Evolutionary conservation across 2,113 vertebrate species (phyloP).

Genomic region (Syngnathoides biaculeatus): DNA sequence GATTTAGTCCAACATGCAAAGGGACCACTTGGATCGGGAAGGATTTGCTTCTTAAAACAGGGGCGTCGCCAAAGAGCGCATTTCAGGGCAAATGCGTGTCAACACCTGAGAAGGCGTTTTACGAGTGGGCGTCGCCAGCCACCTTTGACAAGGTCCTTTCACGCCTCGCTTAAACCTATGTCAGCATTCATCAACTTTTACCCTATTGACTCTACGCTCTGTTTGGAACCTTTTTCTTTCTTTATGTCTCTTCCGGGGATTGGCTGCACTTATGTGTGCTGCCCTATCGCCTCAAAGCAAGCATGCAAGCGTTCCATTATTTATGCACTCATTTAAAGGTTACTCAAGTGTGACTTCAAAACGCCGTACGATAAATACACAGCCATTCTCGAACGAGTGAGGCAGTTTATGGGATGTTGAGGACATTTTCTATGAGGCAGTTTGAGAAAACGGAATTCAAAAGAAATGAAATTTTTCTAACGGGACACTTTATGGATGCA

Average conservation of each 20-base stretch:
- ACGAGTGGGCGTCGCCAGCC: background rate
- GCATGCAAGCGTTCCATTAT: constrained; percentile 17
- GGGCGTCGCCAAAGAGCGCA: constrained; percentile 21
- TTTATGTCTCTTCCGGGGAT: constrained; percentile 8
- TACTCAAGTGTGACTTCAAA: constrained; percentile 21
- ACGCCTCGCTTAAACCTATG: constrained; percentile 3
- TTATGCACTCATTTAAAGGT: constrained; percentile 19
- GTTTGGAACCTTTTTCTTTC: constrained; percentile 14
- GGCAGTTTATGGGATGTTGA: too few relatives aligned
- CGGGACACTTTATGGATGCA: too few relatives aligned
- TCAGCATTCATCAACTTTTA: constrained; percentile 25
- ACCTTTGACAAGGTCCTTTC: constrained; percentile 13
- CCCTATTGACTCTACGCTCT: background rate
- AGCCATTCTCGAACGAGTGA: background rate
- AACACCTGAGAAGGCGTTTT: constrained; percentile 2
- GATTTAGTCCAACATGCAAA: background rate
- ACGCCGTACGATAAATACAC: background rate
- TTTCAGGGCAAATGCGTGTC: constrained; percentile 18
- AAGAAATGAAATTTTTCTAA: too few relatives aligned
- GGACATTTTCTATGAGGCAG: too few relatives aligned
- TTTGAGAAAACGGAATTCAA: too few relatives aligned
- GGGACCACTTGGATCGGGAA: too few relatives aligned
- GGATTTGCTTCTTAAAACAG: background rate
- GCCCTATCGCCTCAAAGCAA: constrained; percentile 25
- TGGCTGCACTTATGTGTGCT: constrained; percentile 12